phyloP scores from a whole-genome alignment of 2,888 invertebrate genomes.

The Embidobia sp. region DNA sequence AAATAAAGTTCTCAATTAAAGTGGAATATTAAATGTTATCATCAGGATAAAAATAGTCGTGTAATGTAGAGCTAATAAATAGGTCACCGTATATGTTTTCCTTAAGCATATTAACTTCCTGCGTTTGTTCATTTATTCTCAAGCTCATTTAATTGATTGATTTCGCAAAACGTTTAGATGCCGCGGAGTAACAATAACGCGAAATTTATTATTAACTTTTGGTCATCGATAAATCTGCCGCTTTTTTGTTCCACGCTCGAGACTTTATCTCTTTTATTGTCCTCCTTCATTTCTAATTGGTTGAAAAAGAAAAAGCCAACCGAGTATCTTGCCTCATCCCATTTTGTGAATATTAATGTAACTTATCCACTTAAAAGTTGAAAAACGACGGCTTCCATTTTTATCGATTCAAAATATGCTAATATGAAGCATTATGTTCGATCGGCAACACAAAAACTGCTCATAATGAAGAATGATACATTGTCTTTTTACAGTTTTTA shows the following conservation, averaged over 20 bases:
- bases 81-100: too few relatives aligned
- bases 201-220: too few relatives aligned
- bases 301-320: too few relatives aligned
- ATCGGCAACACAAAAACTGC: conserved; percentile 1
- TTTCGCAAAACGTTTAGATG: too few relatives aligned
- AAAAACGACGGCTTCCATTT: conserved; percentile 11
- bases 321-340: neutral
- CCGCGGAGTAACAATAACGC: too few relatives aligned
- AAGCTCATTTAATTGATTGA: too few relatives aligned
- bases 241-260: too few relatives aligned
- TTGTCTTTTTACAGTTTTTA: conserved; percentile 6
- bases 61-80: neutral
- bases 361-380: conserved; percentile 6
- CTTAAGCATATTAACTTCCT: neutral
- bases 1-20: neutral
- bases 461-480: conserved; percentile 16
- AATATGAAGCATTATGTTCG: conserved; percentile 14
- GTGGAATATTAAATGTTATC: neutral
- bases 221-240: too few relatives aligned
- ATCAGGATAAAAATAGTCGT: neutral
- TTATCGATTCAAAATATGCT: conserved; percentile 23
- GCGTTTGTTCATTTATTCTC: too few relatives aligned
- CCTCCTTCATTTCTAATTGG: too few relatives aligned
- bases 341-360: neutral
- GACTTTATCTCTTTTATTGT: too few relatives aligned